These are phyloP conservation scores for Tortricodes alternella DNA, from an alignment of 2,888 invertebrate species.

Conservation along the genomic window DNA sequence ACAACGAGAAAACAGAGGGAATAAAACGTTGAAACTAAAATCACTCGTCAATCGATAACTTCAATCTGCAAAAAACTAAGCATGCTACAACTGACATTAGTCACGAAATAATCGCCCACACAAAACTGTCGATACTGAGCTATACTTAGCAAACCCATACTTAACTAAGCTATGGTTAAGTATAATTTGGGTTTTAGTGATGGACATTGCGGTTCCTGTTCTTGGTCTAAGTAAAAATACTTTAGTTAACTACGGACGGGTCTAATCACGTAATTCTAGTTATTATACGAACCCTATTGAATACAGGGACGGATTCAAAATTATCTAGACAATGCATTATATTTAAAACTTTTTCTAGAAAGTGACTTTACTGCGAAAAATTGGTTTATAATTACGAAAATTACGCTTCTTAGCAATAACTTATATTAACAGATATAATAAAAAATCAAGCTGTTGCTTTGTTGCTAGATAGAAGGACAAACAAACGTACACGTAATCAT, in stretches of 20 bases:
- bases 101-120: constrained; percentile 21
- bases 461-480: too few species aligned
- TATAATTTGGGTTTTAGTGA: constrained; percentile 55
- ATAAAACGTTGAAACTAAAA: not conserved
- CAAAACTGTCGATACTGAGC: constrained; percentile 28
- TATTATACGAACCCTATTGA: constrained; percentile 62
- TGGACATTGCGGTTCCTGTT: constrained; percentile 52
- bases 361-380: too few species aligned
- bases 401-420: too few species aligned
- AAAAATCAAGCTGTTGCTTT: too few species aligned
- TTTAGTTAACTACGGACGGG: constrained; percentile 46
- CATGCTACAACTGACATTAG: constrained; percentile 26
- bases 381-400: too few species aligned
- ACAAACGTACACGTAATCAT: too few species aligned
- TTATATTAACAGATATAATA: too few species aligned
- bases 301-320: constrained; percentile 50
- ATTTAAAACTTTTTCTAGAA: too few species aligned
- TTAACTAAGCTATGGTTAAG: constrained; percentile 59
- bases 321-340: too few species aligned
- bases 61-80: not conserved
- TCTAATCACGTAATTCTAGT: constrained; percentile 69
- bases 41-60: too few species aligned
- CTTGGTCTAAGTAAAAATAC: constrained; percentile 64
- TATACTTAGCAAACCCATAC: constrained; percentile 43
- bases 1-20: not conserved